Evolutionary conservation across 1,140 invertebrate genomes (phyloP).

Genomic region (Sitodiplosis mosellana): DNA sequence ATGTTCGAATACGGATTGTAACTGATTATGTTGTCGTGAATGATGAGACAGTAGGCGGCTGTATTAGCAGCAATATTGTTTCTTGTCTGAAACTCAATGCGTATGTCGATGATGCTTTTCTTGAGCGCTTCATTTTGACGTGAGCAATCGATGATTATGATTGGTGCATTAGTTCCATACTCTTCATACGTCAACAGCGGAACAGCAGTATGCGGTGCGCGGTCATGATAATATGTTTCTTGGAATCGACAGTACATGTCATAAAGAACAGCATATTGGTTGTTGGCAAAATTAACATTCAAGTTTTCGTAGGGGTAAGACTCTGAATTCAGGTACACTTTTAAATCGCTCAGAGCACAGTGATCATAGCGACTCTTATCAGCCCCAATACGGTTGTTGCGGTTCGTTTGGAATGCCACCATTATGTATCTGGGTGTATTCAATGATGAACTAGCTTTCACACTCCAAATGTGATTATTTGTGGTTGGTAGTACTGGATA

Average conservation of each 20-base stretch:
- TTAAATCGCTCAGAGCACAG: conserved; percentile 11
- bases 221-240: conserved; percentile 10
- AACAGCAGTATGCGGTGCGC: neutral
- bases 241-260: conserved; percentile 14
- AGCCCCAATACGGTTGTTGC: conserved; percentile 6
- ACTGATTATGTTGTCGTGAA: conserved; percentile 12
- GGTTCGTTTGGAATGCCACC: conserved; percentile 11
- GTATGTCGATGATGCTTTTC: conserved; percentile 11
- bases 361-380: conserved; percentile 11
- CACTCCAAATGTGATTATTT: conserved; percentile 13
- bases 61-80: conserved; percentile 8
- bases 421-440: conserved; percentile 16
- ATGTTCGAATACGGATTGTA: conserved; percentile 7
- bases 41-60: conserved; percentile 12
- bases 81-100: conserved; percentile 12
- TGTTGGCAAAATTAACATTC: conserved; percentile 8
- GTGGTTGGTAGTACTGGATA: conserved; percentile 16
- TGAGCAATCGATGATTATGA: conserved; percentile 12
- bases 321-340: conserved; percentile 14
- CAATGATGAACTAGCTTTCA: conserved; percentile 15
- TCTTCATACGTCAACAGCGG: conserved; percentile 7
- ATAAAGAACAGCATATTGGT: conserved; percentile 10
- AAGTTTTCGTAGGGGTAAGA: conserved; percentile 15
- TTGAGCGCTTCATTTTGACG: conserved; percentile 12
- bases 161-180: conserved; percentile 4